A percentile compares a stretch with the other conserved stretches of the same genome.
phyloP scores from a whole-genome alignment of 2,113 vertebrate genomes.

The Aphelocoma coerulescens region DNA sequence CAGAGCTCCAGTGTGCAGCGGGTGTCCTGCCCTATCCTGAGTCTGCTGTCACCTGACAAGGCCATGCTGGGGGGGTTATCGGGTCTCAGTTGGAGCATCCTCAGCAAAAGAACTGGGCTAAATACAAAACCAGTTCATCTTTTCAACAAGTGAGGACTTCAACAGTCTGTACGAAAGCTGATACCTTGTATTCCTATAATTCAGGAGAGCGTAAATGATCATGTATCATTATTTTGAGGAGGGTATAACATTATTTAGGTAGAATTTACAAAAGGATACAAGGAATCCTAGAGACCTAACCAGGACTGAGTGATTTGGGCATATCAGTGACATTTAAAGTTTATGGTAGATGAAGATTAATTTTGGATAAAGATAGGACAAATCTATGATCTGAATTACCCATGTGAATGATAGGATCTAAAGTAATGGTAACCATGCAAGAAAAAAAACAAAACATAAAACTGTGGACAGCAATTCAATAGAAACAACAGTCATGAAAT shows the following conservation, averaged over 20 bases:
- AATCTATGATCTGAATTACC: neutral
- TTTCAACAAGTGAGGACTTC: neutral
- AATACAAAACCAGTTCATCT: neutral
- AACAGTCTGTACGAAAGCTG: neutral
- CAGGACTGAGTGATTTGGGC: neutral
- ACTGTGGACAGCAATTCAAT: neutral
- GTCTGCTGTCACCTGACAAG: neutral
- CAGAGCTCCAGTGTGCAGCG: rapidly evolving
- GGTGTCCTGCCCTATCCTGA: rapidly evolving
- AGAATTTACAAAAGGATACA: neutral
- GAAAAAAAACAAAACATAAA: neutral
- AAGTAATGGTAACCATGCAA: neutral
- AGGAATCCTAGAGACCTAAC: neutral
- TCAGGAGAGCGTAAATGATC: neutral
- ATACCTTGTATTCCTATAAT: neutral
- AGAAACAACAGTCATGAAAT: neutral
- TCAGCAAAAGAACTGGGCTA: neutral
- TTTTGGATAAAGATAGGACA: neutral
- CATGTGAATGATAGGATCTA: neutral
- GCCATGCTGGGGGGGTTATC: rapidly evolving
- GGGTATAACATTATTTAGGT: neutral
- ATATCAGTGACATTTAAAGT: neutral
- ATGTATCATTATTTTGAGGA: neutral
- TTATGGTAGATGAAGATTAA: neutral
- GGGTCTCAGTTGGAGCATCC: rapidly evolving